Percentiles rank a stretch among this genome's conserved stretches.
These are phyloP conservation scores for Limanda limanda DNA, from an alignment of 2,113 vertebrate genomes.

Conservation along the genomic window DNA sequence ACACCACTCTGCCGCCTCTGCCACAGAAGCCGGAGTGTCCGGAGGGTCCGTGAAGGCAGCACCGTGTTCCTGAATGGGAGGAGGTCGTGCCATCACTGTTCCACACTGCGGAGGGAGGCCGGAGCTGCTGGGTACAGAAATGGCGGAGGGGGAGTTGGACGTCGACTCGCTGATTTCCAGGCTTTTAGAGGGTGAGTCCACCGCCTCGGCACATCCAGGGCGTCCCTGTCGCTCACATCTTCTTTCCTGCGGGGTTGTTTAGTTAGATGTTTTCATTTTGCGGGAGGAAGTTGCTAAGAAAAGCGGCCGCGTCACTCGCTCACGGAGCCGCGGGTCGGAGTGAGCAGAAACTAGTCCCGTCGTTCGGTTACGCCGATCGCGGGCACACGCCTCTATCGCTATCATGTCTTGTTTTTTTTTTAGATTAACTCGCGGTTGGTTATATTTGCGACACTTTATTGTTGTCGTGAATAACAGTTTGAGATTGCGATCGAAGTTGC, in stretches of 20 bases:
- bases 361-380: constrained; percentile 15
- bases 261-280: not conserved
- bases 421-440: not conserved
- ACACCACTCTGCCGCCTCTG: not conserved
- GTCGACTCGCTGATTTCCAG: constrained; percentile 97
- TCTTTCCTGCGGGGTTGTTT: too few relatives aligned
- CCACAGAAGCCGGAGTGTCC: not conserved
- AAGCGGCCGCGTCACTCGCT: constrained; percentile 9
- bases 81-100: constrained; percentile 51
- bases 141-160: constrained; percentile 99
- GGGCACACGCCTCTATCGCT: constrained; percentile 34
- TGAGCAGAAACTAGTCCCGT: constrained; percentile 27
- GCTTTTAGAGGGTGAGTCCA: constrained; percentile 92
- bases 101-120: constrained; percentile 63
- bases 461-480: not conserved
- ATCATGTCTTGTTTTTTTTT: not conserved
- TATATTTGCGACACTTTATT: not conserved
- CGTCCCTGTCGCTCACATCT: not conserved
- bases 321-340: constrained; percentile 23
- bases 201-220: not conserved
- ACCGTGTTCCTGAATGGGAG: constrained; percentile 16
- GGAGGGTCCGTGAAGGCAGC: constrained; percentile 5
- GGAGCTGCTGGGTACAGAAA: constrained; percentile 79
- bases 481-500: constrained; percentile 39
- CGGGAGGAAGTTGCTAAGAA: not conserved